Base-by-base conservation (phyloP, 1,140 invertebrate species). In the Aphelinus atriplicis region DNA sequence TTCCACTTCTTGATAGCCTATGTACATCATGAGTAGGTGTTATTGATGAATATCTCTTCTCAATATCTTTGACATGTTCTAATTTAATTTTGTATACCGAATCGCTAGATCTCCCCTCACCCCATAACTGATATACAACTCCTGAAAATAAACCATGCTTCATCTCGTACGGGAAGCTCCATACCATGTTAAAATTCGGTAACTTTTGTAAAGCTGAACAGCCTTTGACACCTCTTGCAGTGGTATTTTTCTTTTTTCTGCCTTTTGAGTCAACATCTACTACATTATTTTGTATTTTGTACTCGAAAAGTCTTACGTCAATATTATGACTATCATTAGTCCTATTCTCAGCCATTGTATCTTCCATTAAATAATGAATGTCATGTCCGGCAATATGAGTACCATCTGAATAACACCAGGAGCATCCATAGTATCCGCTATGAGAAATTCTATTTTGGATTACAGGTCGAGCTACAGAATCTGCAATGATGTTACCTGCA, bases 381-480 rank as follows among this genome's bases (percentile, higher is more conserved):
- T 26, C 26, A 26, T 26, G 26, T 26, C 26, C 26, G 56, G 55
- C 78, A 80, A 60, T 77, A 78, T 61, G 66, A 76, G n/a, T 61
- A 72, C 64, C 78, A 80, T 2, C 77, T 74, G 42, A 50, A 76
- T 26, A 26, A 26, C 26, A 71, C 26, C 26, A 26, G 26, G 26
- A 26, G 26, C 26, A 26, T 26, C 26, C 26, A 26, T 26, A 26
- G 26, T 70, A 78, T n/a, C 78, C 79, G 68, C 75, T 78, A 48
- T 46, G 78, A 50, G 78, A 72, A 1, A 80, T 46, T 1, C 79
- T 63, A 64, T 71, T 76, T 56, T 80, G 78, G 7, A 78, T 56
- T 6, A 79, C 53, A 26, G 26, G 26, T 26, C 26, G 26, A 26
- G 26, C 26, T 26, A 26, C 26, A 26, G 26, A 26, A 26, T 9